phyloP scores from a whole-genome alignment of 2,888 invertebrate species.

The Fragum whitleyi region DNA sequence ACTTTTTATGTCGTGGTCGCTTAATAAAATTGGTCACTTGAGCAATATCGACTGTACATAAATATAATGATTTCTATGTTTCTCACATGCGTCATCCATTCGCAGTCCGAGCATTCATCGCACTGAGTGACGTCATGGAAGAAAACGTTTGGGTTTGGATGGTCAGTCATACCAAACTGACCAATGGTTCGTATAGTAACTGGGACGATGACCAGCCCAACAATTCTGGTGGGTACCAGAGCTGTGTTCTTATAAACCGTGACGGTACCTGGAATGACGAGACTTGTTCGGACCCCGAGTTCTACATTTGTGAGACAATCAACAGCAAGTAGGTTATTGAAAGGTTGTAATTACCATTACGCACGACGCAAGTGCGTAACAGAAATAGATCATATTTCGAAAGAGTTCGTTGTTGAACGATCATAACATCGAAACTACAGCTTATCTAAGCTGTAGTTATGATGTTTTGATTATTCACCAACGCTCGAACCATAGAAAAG shows the following conservation, averaged over 20 bases:
- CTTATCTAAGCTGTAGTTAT: too few species aligned
- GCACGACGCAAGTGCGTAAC: too few species aligned
- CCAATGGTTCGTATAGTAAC: constrained; percentile 4
- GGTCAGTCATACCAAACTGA: constrained; percentile 8
- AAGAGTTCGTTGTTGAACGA: too few species aligned
- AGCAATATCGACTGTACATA: neutral
- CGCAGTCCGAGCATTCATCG: neutral
- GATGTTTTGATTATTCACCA: too few species aligned
- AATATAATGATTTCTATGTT: neutral
- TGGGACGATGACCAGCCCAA: constrained; percentile 19
- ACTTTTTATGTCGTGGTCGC: too few species aligned
- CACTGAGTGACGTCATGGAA: constrained; percentile 13
- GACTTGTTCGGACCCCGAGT: neutral
- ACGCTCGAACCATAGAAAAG: too few species aligned
- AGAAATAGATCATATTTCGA: too few species aligned
- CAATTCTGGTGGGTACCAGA: neutral
- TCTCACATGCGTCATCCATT: neutral
- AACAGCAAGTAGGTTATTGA: neutral
- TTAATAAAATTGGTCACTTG: too few species aligned
- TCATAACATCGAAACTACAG: too few species aligned
- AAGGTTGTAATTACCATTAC: too few species aligned
- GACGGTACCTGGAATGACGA: neutral
- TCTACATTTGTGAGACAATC: neutral
- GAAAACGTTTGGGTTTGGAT: constrained; percentile 32
- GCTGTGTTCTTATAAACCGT: neutral